Conservation (phyloP, 2,888 invertebrate species). For the Scaeva pyrastri region DNA sequence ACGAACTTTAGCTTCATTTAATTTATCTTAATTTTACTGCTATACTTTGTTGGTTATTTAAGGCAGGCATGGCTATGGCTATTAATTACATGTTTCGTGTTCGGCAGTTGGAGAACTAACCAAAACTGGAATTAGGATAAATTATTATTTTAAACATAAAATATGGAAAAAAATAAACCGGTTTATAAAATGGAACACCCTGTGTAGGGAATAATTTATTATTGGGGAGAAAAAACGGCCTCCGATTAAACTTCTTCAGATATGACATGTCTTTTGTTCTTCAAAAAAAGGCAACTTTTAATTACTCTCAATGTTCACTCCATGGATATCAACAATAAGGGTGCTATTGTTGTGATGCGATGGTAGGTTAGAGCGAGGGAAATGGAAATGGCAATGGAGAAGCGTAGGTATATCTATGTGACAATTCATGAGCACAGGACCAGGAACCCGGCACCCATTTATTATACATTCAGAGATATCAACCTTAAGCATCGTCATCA, state of each 20-base stretch:
- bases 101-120: no score
- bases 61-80: no score
- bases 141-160: no score
- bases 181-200: not conserved
- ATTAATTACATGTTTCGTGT: no score
- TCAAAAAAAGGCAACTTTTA: slow-evolving; percentile 36
- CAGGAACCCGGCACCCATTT: slow-evolving; percentile 25
- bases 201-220: not conserved
- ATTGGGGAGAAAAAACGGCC: not conserved
- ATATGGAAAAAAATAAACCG: no score
- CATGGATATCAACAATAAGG: slow-evolving; percentile 4
- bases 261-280: slow-evolving; percentile 37
- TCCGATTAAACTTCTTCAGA: not conserved
- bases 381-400: no score
- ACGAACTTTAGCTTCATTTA: no score
- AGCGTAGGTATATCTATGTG: slow-evolving; percentile 1
- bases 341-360: not conserved
- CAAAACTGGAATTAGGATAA: no score
- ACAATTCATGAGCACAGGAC: slow-evolving; percentile 24
- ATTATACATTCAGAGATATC: slow-evolving; percentile 51
- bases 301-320: slow-evolving; percentile 48
- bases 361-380: no score
- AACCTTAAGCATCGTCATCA: slow-evolving; percentile 39
- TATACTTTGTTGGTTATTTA: no score
- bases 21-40: no score